Evolutionary conservation across 2,888 invertebrate species (phyloP).

Genomic region (Lasioglossum marginatum): DNA sequence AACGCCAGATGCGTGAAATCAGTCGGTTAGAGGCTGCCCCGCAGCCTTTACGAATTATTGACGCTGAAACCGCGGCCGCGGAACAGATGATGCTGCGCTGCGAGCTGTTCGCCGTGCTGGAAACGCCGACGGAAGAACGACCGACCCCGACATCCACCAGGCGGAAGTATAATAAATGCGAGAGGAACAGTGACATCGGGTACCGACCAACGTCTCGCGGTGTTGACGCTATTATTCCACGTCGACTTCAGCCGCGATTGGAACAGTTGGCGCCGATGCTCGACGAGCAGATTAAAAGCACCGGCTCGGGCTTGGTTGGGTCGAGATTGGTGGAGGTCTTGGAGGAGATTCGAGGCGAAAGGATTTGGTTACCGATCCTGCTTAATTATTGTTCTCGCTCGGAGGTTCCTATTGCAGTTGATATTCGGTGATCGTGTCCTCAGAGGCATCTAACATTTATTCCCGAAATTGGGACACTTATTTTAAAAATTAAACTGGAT

Average conservation of each 20-base stretch:
- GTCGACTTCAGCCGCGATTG: not conserved
- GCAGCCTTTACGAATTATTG: conserved; percentile 77
- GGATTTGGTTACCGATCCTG: not conserved
- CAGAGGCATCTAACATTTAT: not conserved
- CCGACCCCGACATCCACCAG: not conserved
- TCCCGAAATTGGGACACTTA: not conserved
- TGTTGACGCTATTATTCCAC: conserved; percentile 16
- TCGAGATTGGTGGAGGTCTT: not conserved
- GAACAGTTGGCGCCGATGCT: conserved; percentile 19
- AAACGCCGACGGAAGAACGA: conserved; percentile 33
- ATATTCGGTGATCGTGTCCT: not conserved
- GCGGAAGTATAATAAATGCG: conserved; percentile 23
- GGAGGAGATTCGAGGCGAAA: not conserved
- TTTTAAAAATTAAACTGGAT: not conserved
- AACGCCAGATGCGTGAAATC: conserved; percentile 83
- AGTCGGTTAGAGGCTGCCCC: conserved; percentile 76
- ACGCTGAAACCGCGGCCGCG: conserved; percentile 73
- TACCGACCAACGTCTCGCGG: not conserved
- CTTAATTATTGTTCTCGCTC: not conserved
- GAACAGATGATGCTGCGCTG: conserved; percentile 68
- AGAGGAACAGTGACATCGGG: conserved; percentile 16
- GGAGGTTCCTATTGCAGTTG: not conserved
- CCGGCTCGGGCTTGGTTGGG: not conserved
- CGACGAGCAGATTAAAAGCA: conserved; percentile 8
- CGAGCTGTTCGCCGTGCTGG: conserved; percentile 43